Conservation (phyloP, 2,888 invertebrate genomes). For the Subacronicta megacephala region DNA sequence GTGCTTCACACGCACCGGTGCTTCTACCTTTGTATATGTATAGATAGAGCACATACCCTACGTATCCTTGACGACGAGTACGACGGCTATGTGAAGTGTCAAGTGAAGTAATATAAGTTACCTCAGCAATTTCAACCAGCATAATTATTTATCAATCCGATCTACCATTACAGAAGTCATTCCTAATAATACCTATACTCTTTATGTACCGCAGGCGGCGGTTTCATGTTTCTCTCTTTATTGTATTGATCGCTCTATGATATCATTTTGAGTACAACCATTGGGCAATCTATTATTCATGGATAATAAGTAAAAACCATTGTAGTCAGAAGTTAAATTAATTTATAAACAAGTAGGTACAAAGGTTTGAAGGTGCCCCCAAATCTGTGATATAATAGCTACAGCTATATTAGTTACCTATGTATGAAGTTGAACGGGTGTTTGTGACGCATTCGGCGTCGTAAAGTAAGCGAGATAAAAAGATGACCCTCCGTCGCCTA, state of each 20-base stretch:
- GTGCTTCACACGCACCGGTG: conserved; percentile 24
- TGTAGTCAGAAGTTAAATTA: too few species aligned
- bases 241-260: conserved; percentile 19
- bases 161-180: conserved; percentile 12
- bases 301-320: not conserved
- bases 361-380: conserved; percentile 12
- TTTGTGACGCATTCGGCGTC: conserved; percentile 63
- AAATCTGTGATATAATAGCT: not conserved
- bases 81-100: conserved; percentile 13
- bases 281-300: conserved; percentile 28
- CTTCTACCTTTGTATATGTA: conserved; percentile 11
- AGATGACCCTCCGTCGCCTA: conserved; percentile 67
- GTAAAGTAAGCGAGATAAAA: conserved; percentile 70
- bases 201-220: conserved; percentile 6
- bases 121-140: conserved; percentile 5
- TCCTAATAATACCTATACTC: not conserved
- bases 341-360: not conserved
- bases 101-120: conserved; percentile 22
- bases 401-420: not conserved
- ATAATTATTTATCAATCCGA: conserved; percentile 20
- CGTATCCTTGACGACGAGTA: conserved; percentile 26
- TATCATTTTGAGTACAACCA: conserved; percentile 22
- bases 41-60: not conserved
- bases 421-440: conserved; percentile 52
- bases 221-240: conserved; percentile 29